phyloP scores from a whole-genome alignment of 2,888 invertebrate species.

The Hypolimnas misippus region DNA sequence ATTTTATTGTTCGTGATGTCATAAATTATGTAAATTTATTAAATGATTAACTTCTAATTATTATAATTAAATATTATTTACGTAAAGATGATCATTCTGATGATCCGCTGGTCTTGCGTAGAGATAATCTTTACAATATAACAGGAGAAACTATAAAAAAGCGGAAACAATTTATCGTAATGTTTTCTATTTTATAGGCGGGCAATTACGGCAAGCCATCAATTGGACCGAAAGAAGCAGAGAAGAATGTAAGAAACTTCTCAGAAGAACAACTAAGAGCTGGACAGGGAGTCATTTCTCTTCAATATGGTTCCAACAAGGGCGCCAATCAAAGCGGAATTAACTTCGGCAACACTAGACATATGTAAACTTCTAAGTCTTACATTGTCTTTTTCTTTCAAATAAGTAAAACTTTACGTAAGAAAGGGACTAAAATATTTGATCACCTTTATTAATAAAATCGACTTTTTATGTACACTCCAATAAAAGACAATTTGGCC shows the following conservation, averaged over 20 bases:
- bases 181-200: constrained; percentile 83
- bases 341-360: constrained; percentile 98
- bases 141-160: too few species aligned
- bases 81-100: too few species aligned
- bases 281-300: constrained; percentile 95
- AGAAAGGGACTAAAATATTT: constrained; percentile 24
- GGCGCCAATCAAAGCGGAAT: constrained; percentile 98
- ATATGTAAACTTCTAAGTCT: constrained; percentile 88
- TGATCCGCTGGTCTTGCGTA: too few species aligned
- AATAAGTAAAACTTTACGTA: constrained; percentile 22
- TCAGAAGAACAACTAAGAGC: constrained; percentile 97
- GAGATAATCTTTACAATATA: too few species aligned
- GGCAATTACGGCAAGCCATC: constrained; percentile 92
- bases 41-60: too few species aligned
- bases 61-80: too few species aligned
- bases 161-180: background rate
- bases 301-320: constrained; percentile 99
- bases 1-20: too few species aligned
- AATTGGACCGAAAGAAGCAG: constrained; percentile 98
- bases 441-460: constrained; percentile 13
- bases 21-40: too few species aligned
- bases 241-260: constrained; percentile 97
- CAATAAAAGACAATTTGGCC: constrained; percentile 17
- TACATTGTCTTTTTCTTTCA: constrained; percentile 29
- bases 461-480: constrained; percentile 11